These are phyloP conservation scores for Megaleporinus macrocephalus DNA, from an alignment of 2,113 vertebrate species.

Conservation along the genomic window DNA sequence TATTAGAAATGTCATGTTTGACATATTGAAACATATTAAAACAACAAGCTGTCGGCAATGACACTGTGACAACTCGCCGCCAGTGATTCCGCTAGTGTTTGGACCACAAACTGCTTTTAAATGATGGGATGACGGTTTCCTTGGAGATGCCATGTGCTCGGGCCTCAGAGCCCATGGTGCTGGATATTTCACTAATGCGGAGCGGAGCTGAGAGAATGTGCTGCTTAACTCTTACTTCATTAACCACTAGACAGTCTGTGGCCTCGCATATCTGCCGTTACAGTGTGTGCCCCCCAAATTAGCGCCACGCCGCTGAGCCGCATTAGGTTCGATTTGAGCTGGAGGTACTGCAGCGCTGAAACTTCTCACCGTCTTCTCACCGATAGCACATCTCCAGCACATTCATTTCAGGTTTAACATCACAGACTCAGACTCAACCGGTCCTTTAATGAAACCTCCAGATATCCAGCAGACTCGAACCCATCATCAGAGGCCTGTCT, in stretches of 20 bases:
- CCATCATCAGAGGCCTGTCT: neutral
- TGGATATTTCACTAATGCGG: conserved; percentile 19
- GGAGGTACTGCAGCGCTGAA: neutral
- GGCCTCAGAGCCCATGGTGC: neutral
- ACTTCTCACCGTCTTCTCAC: neutral
- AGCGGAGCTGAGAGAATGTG: neutral
- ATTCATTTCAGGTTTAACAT: no score
- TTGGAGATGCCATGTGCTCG: conserved; percentile 19
- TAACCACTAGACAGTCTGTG: conserved; percentile 12
- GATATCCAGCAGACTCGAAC: neutral
- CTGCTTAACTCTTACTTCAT: conserved; percentile 11
- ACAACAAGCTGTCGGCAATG: neutral
- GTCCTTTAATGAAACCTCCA: neutral
- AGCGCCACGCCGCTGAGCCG: neutral
- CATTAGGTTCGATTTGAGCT: neutral
- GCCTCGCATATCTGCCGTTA: neutral
- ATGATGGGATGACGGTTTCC: conserved; percentile 3
- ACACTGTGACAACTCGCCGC: neutral
- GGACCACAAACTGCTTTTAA: neutral
- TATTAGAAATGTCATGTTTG: neutral
- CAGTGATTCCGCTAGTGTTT: neutral
- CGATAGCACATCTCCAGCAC: no score
- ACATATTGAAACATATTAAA: no score
- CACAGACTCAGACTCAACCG: no score
- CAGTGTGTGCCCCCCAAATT: conserved; percentile 6